Evolutionary conservation across 2,888 invertebrate species (phyloP), one percentile per base, ranked within the genome.

Genomic region (Stictocephala bisonia): DNA sequence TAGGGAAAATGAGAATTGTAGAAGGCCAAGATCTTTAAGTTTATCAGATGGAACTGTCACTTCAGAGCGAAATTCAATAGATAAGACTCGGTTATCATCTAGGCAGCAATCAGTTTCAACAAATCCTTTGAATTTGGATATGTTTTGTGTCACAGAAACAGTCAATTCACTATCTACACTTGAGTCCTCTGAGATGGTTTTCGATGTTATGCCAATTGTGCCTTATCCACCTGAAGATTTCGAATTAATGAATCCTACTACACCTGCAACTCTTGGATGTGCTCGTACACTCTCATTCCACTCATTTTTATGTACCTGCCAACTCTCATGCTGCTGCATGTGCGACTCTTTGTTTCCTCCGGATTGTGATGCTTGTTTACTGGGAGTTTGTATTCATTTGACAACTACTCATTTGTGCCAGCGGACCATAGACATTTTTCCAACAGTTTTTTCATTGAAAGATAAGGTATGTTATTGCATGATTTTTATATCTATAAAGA

Each of bases 281-380:
- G 85, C 85, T 79, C 83, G 85, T 78, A 82, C 85, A 77, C 80
- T 84, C 77, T 85, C 86, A 77, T 85, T 85, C 80, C 86, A 86
- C 80, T 81, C 82, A 70, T 81, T 85, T 66, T 81, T 86, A 77
- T 86, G 86, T 81, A 83, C 84, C 76, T 86, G 86, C 82, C 83
- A 83, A 76, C 80, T 83, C 79, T 83, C 85, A 41, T 88, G 88
- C 85, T 88, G 88, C 84, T 88, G 88, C 84, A 87, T 87, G 85
- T 89, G 89, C 83, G 87, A 86, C 82, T 86, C 86, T 83, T 83
- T 87, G 81, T 88, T 87, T 84, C 86, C 88, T 80, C 82, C 86
- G 88, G 90, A 89, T 84, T 89, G 90, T 84, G 87, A 88, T 83
- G 86, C 87, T 81, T 89, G 89, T 84, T 88, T 88, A 85, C 89